These are phyloP conservation scores for Diarsia rubi DNA, from an alignment of 2,888 invertebrate genomes.

Conservation along the genomic window DNA sequence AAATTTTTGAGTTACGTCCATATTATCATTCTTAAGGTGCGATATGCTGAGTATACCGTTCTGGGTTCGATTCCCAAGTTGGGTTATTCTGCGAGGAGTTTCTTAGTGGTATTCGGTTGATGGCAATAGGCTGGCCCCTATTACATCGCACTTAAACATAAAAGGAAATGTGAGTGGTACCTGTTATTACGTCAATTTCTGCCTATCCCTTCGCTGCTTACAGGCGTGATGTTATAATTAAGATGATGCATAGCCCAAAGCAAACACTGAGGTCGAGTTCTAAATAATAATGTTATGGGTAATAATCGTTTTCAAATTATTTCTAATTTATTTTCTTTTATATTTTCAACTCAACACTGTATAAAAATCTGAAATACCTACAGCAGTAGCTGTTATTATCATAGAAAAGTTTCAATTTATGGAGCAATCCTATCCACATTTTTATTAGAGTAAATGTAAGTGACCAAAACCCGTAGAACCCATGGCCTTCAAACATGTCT, in stretches of 20 bases:
- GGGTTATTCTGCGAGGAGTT: background rate
- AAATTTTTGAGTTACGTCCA: too few relatives aligned
- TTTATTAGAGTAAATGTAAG: constrained; percentile 2
- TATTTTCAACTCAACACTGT: background rate
- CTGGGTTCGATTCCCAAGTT: too few relatives aligned
- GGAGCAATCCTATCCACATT: background rate
- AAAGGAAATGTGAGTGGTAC: background rate
- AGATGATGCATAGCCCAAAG: too few relatives aligned
- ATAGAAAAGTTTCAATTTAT: background rate
- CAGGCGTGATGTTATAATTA: background rate
- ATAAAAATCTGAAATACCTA: background rate
- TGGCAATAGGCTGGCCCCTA: background rate
- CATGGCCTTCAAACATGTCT: constrained; percentile 37
- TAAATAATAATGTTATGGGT: too few relatives aligned
- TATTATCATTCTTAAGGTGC: too few relatives aligned
- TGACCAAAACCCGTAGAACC: constrained; percentile 1
- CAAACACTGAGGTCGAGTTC: too few relatives aligned
- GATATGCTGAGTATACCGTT: background rate
- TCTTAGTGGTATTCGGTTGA: background rate
- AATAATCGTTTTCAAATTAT: background rate
- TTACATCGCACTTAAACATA: background rate
- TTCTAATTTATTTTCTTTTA: background rate
- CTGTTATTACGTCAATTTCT: background rate
- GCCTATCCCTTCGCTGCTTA: background rate
- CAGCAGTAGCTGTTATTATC: background rate